A percentile compares a stretch with the other conserved stretches of the same genome.
Conservation (phyloP, 1,140 invertebrate species). For the Eupeodes corollae region DNA sequence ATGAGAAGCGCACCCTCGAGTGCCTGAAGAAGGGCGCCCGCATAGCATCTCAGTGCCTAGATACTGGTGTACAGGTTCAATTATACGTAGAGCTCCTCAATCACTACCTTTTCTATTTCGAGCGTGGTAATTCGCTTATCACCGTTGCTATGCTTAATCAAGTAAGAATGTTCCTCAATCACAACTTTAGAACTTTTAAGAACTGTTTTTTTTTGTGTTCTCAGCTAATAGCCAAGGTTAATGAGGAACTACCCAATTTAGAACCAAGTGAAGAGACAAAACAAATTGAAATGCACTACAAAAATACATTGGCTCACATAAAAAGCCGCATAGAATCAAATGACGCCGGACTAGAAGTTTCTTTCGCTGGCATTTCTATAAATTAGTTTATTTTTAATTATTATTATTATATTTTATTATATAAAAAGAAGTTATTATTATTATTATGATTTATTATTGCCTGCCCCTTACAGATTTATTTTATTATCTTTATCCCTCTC, state of each 20-base stretch:
- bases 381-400: conserved; percentile 17
- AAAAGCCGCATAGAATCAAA: conserved; percentile 51
- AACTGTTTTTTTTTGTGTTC: conserved; percentile 23
- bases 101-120: conserved; percentile 88
- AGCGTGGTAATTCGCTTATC: conserved; percentile 80
- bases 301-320: conserved; percentile 74
- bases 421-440: too few species aligned
- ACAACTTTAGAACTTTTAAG: neutral
- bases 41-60: conserved; percentile 95
- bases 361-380: conserved; percentile 35
- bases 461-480: too few species aligned
- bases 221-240: conserved; percentile 84
- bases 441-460: too few species aligned
- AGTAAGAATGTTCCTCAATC: conserved; percentile 28
- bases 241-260: conserved; percentile 82
- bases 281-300: conserved; percentile 90
- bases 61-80: conserved; percentile 91
- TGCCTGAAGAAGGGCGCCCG: conserved; percentile 92
- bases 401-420: neutral
- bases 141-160: conserved; percentile 44
- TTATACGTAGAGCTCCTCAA: conserved; percentile 90
- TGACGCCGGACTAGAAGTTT: conserved; percentile 45
- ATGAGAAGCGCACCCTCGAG: conserved; percentile 83
- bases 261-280: conserved; percentile 91
- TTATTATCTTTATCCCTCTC: too few species aligned